These are phyloP conservation scores for Porites evermanni DNA, from an alignment of 92 coral and sea anemone species.

Conservation along the genomic window DNA sequence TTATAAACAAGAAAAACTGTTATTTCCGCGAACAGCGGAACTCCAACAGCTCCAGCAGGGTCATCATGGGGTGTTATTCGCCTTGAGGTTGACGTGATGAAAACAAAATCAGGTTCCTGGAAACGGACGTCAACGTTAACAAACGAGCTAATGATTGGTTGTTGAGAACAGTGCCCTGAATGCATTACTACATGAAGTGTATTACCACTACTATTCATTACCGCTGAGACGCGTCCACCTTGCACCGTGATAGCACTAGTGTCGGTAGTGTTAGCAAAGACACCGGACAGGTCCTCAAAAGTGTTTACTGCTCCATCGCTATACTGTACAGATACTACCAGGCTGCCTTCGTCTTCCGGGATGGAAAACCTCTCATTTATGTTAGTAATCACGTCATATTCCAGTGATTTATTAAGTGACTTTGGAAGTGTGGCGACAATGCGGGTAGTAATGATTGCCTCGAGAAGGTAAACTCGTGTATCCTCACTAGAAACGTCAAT, in stretches of 20 bases:
- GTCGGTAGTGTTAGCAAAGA: slow-evolving; percentile 46
- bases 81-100: slow-evolving; percentile 9
- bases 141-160: slow-evolving; percentile 12
- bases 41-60: slow-evolving; percentile 39
- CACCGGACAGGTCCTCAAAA: slow-evolving; percentile 44
- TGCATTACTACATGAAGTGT: slow-evolving; percentile 40
- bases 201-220: slow-evolving; percentile 14
- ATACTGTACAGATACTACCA: slow-evolving; percentile 52
- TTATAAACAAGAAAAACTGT: slow-evolving; percentile 44
- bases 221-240: slow-evolving; percentile 26
- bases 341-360: slow-evolving; percentile 37
- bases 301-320: slow-evolving; percentile 70
- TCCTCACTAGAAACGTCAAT: slow-evolving; percentile 45
- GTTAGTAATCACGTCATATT: not conserved
- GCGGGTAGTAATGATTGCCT: slow-evolving; percentile 34
- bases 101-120: slow-evolving; percentile 36
- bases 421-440: slow-evolving; percentile 31
- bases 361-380: slow-evolving; percentile 33
- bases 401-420: slow-evolving; percentile 19
- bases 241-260: slow-evolving; percentile 25
- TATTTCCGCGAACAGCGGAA: slow-evolving; percentile 25
- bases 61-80: slow-evolving; percentile 38
- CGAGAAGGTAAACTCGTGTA: slow-evolving; percentile 52
- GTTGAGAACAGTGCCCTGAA: slow-evolving; percentile 52
- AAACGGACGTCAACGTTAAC: slow-evolving; percentile 41